Evolutionary conservation across 53 echinoderm and acorn worm genomes (phyloP), one percentile per base, ranked within the genome.

Genomic region (Glandiceps talaboti): DNA sequence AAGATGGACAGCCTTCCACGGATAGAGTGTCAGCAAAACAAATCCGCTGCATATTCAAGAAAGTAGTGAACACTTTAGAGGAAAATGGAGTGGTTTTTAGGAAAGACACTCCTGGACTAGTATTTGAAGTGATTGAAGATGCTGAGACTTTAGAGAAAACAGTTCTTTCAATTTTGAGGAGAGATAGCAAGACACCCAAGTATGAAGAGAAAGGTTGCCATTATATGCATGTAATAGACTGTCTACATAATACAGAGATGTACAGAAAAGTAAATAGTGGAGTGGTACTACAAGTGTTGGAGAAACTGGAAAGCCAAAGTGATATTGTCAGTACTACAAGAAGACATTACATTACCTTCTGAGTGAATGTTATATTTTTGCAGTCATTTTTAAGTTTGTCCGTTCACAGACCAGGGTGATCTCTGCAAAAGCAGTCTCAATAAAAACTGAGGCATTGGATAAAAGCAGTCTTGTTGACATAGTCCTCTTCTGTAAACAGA

Each of bases 181-280:
- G 64, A 45, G 64, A 45, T 45, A 12, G 6, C 20, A 45, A 45
- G 20, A 45, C 6, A 20, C 6, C 64, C 6, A 45, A 45, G 64
- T 45, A 12, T 45, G 91, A 85, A 83, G 91, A 91, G 32, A 84
- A 81, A 73, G 92, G 92, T n/a, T 92, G 92, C 74, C 92, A 92
- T 72, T 87, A 83, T 74, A 33, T 92, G 83, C 92, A 90, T 28
- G 78, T 92, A n/a, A 80, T 82, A 77, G 90, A 92, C 79, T 29
- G 87, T 14, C 88, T 92, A 25, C 85, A 77, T n/a, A 81, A 85
- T 73, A 33, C 74, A 30, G 1, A 73, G n/a, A 77, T 79, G 74
- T 92, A 79, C 31, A 78, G 79, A 25, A 30, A 32, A 26, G 32
- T 78, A 14, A 32, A 27, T 32, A 28, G 27, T 27, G 27, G n/a